phyloP scores from a whole-genome alignment of 2,888 invertebrate species.

The Bellardia pandia region DNA sequence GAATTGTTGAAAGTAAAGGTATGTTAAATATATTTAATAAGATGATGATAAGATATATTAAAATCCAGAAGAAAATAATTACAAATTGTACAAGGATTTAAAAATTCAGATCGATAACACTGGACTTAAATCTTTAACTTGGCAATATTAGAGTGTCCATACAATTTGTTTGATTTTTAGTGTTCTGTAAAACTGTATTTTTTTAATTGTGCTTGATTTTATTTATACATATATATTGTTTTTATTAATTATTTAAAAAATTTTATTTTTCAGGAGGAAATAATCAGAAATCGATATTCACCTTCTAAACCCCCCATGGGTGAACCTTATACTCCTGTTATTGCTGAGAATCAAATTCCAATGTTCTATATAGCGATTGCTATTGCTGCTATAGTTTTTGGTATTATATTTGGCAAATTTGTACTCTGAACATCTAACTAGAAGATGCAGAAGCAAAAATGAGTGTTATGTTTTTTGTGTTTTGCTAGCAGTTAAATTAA shows the following conservation, averaged over 20 bases:
- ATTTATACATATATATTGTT: background rate
- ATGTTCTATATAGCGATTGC: conserved; percentile 88
- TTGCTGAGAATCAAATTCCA: conserved; percentile 86
- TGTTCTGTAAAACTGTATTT: too few species aligned
- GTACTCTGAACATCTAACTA: conserved; percentile 88
- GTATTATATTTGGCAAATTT: conserved; percentile 92
- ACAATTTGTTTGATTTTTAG: too few species aligned
- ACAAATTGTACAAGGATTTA: too few species aligned
- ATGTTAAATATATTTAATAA: conserved; percentile 8
- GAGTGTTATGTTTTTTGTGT: conserved; percentile 73
- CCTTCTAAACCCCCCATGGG: conserved; percentile 82
- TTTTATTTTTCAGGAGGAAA: conserved; percentile 86
- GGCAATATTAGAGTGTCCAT: too few species aligned
- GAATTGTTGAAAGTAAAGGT: conserved; percentile 95
- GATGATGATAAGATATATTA: too few species aligned
- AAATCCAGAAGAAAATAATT: too few species aligned
- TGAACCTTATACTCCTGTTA: conserved; percentile 86
- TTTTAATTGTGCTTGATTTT: too few species aligned
- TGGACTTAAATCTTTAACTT: too few species aligned
- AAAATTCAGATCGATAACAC: too few species aligned
- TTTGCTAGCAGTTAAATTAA: conserved; percentile 69
- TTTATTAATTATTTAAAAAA: background rate
- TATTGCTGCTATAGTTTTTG: conserved; percentile 88
- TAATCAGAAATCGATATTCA: conserved; percentile 86
- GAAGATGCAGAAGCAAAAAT: conserved; percentile 64